Evolutionary conservation across 2,113 vertebrate species (phyloP).

Genomic region (Oenanthe melanoleuca): DNA sequence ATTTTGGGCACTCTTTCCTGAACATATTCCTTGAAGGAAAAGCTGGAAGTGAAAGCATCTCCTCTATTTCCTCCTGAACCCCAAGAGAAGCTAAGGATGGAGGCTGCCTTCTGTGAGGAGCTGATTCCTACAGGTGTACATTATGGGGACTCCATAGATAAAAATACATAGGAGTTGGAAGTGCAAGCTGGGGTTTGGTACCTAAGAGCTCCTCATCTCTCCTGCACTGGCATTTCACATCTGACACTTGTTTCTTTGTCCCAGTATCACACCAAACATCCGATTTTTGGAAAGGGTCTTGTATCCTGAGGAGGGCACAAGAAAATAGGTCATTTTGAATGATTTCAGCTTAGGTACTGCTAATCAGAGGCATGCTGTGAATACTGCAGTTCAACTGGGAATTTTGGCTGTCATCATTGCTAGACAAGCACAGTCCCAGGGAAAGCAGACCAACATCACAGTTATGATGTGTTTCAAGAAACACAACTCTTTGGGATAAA

Average conservation of each 20-base stretch:
- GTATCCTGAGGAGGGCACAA: not conserved
- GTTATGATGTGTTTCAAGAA: not conserved
- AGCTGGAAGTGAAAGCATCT: not conserved
- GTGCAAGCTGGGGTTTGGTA: not conserved
- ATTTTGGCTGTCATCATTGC: not conserved
- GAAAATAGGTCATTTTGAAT: rapidly evolving
- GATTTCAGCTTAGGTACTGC: not conserved
- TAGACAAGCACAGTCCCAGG: not conserved
- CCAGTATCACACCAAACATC: not conserved
- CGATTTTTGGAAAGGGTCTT: not conserved
- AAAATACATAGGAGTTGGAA: not conserved
- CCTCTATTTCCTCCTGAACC: not conserved
- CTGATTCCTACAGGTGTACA: not conserved
- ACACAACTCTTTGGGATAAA: not conserved
- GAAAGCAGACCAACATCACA: not conserved
- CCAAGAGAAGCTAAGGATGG: not conserved
- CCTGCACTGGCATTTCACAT: not conserved
- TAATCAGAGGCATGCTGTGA: not conserved
- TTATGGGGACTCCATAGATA: not conserved
- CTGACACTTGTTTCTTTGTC: not conserved
- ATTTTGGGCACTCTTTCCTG: not conserved
- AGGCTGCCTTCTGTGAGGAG: not conserved
- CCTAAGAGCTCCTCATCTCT: not conserved
- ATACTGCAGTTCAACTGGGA: not conserved
- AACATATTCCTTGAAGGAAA: not conserved